Conservation (phyloP, 2,113 vertebrate species). For the Calonectris borealis region DNA sequence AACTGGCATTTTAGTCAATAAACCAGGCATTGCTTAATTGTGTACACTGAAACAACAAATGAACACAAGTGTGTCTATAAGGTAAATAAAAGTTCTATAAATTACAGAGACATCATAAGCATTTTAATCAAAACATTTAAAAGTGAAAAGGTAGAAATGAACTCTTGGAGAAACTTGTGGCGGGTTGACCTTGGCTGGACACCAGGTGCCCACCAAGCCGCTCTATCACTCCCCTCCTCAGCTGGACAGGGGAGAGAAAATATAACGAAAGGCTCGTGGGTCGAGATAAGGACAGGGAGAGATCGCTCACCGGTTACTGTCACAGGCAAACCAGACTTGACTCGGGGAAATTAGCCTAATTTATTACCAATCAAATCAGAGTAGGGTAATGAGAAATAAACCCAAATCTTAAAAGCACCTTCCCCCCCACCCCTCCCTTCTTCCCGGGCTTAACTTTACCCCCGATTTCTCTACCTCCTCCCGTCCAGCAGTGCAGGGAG, state of each 20-base stretch:
- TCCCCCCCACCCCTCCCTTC: no score
- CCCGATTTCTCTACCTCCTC: no score
- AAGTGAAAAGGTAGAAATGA: not conserved
- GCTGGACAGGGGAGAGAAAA: not conserved
- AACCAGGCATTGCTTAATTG: not conserved
- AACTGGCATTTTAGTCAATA: not conserved
- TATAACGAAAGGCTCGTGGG: not conserved
- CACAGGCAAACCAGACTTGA: not conserved
- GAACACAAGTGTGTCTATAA: not conserved
- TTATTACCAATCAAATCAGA: no score
- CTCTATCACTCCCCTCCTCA: no score
- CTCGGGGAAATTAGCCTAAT: no score
- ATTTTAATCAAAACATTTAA: not conserved
- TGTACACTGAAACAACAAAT: not conserved
- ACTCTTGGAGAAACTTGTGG: not conserved
- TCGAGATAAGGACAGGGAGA: not conserved
- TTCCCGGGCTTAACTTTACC: no score
- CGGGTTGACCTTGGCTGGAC: not conserved
- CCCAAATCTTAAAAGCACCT: no score
- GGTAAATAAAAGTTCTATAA: not conserved
- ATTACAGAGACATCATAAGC: not conserved
- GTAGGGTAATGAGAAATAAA: no score
- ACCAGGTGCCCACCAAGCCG: not conserved
- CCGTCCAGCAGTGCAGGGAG: rapidly evolving
- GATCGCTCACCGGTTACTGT: not conserved